Base-by-base conservation (phyloP, 2,797 vertebrate genomes). In the Oreochromis grahami region DNA sequence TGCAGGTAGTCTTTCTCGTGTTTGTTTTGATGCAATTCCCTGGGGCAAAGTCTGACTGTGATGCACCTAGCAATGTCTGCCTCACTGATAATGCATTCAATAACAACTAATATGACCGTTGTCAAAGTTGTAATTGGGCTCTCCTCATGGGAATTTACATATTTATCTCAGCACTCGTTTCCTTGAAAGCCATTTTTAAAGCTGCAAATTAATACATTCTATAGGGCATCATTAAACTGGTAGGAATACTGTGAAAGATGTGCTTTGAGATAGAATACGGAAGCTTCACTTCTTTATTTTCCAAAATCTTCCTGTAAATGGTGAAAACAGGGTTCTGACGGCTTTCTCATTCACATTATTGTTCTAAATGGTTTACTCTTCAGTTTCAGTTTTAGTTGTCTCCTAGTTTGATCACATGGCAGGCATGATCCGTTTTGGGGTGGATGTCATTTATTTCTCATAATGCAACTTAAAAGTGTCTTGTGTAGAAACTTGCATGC, bases 41-140 rank as follows among this genome's bases (percentile, higher is more conserved):
- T 9, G 6, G 91, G 85, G 86, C 85, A 92, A 88, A 88, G 86
- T 92, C 79, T 84, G 76, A 82, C 58, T 81, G 32, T 7, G 36
- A 41, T 77, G 70, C 50, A 87, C 60, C 77, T 7, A 80, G 87
- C 82, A 89, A 92, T 76, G 14, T 45, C 63, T 74, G 80, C 52
- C 74, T 82, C 21, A 48, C 51, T 79, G 87, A 88, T 91, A 81
- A 76, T 87, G 86, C 12, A 6, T 86, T 82, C 65, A 72, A 56
- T 81, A 82, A 89, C 41, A 87, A 78, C 83, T 58, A 9, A 26
- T 41, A 43, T 48, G 68, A 83, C 74, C 51, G 3, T 60, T 65
- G 19, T 78, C 51, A 52, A 79, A 32, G 15, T 53, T 81, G 13
- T 76, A 52, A 77, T 34, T 78, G 13, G 53, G 24, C 65, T 87